Base-by-base conservation (phyloP, 1,140 invertebrate species). In the Ganaspis sp. region DNA sequence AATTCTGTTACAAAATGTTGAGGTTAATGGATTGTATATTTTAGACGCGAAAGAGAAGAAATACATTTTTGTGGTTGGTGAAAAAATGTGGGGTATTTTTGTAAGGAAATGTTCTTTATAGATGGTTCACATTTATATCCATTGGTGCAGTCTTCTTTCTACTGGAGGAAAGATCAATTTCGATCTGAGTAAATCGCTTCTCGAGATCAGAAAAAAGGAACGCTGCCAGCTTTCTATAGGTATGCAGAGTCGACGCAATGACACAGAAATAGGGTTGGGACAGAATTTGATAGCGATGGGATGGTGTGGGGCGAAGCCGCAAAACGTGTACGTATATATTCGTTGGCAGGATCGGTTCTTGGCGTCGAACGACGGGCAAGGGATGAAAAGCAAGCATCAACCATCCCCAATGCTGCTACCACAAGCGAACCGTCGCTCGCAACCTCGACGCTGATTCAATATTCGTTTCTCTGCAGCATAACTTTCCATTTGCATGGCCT, bases 391-490 rank as follows among this genome's bases (percentile, higher is more conserved):
- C 87, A 84, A 83, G 79, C 87, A 84, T 87, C 81, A 85, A 83
- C 78, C 81, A 75, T 76, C 73, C 82, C 75, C 76, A 80, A 80
- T 83, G 75, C 53, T 40, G 70, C 69, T 58, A 81, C 80, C 78
- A 84, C 79, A 79, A 78, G 75, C 70, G 78, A 76, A 34, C 69
- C 4, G 34, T 69, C 49, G 73, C 54, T 71, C 70, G 45, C 72
- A 34, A 64, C 45, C 84, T 82, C 82, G 77, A 82, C 85, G 84
- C 86, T 88, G 88, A 90, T 90, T 89, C 87, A 89, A 90, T 90
- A 90, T 90, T 90, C 89, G 87, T 89, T 90, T 89, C 89, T 87
- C 84, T 83, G 85, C 85, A 81, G 87, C 86, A 90, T 91, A 90
- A 90, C 89, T 90, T 90, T 89, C 87, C 85, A 90, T 91, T 91